Percentiles rank a stretch among this genome's conserved stretches.
Evolutionary conservation across 2,888 invertebrate genomes (phyloP).

Genomic region (Heteromurus nitidus): DNA sequence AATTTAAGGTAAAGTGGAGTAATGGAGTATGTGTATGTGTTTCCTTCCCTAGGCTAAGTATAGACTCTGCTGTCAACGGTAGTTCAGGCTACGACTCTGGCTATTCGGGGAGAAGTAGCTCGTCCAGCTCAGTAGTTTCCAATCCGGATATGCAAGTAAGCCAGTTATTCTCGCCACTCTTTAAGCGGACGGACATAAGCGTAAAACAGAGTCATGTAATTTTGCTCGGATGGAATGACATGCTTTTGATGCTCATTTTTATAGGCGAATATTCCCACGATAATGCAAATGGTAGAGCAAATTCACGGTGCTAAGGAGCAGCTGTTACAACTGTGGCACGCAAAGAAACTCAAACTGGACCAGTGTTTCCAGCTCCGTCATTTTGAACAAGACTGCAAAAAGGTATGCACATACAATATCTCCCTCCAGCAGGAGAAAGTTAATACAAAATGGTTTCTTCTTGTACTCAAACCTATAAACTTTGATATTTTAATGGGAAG

Average conservation of each 20-base stretch:
- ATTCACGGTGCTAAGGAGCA: conserved; percentile 93
- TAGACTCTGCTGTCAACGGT: conserved; percentile 75
- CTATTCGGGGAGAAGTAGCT: conserved; percentile 83
- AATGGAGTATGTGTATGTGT: not conserved
- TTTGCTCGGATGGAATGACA: no score
- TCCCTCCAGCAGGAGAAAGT: not conserved
- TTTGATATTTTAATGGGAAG: conserved; percentile 77
- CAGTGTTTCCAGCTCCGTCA: conserved; percentile 96
- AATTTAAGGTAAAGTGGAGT: conserved; percentile 30
- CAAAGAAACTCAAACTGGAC: conserved; percentile 94
- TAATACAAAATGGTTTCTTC: not conserved
- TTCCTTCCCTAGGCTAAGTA: conserved; percentile 75
- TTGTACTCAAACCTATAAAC: not conserved
- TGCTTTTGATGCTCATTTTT: no score
- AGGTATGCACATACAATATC: no score
- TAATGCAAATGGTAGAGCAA: conserved; percentile 88
- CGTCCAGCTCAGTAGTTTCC: conserved; percentile 78
- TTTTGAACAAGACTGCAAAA: conserved; percentile 98
- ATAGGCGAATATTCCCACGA: conserved; percentile 80
- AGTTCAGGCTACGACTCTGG: conserved; percentile 82
- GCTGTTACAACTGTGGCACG: conserved; percentile 94
- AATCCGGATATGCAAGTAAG: conserved; percentile 80
- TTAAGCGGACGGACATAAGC: no score
- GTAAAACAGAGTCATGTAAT: no score
- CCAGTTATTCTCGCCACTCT: no score